phyloP scores from a whole-genome alignment of 2,113 vertebrate genomes.

The Pedionomus torquatus region DNA sequence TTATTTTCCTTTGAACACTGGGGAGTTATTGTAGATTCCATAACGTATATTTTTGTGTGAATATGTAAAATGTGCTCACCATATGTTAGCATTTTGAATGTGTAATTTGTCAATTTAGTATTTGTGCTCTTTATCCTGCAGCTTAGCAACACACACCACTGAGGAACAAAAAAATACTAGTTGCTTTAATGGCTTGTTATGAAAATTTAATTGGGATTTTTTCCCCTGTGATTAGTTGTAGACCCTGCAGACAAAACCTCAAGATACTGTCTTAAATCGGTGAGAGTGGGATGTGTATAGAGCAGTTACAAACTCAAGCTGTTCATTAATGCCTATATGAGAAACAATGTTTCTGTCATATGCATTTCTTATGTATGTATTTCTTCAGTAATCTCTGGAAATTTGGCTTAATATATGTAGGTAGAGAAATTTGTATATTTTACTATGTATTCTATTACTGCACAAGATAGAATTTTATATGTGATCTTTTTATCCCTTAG shows the following conservation, averaged over 20 bases:
- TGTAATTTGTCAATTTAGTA: background rate
- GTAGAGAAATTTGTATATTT: background rate
- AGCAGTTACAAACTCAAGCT: background rate
- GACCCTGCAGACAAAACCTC: background rate
- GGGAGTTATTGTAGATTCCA: background rate
- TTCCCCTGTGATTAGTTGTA: background rate
- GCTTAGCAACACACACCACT: background rate
- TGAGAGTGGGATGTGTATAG: background rate
- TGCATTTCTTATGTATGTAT: too few species aligned
- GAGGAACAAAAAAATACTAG: background rate
- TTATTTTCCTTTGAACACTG: background rate
- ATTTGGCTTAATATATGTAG: background rate
- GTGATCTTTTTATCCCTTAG: background rate
- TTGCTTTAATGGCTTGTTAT: background rate
- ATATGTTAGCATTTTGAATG: slow-evolving; percentile 3
- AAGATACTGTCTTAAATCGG: background rate
- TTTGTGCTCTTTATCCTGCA: background rate
- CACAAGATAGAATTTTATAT: background rate
- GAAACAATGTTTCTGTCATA: background rate
- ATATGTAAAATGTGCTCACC: background rate
- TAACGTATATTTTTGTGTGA: background rate
- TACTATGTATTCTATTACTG: background rate
- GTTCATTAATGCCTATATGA: background rate
- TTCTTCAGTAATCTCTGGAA: background rate
- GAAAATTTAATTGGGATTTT: background rate